Evolutionary conservation across 2,797 vertebrate genomes (phyloP), one percentile per base, ranked within the genome.

Genomic region (Molothrus ater): DNA sequence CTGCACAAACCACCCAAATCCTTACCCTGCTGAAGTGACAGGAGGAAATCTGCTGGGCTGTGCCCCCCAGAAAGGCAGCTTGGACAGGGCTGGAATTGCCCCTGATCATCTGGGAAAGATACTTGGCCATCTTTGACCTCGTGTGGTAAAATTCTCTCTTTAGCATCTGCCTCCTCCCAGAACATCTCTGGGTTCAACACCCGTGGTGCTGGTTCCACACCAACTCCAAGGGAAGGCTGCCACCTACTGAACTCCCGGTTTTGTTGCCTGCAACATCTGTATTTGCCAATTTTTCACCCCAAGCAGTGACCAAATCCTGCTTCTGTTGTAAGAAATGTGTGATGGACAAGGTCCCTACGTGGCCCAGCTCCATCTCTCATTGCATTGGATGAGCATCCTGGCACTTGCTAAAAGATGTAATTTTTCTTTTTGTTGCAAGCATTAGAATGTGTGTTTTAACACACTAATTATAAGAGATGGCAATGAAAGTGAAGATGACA

Each of bases 161-260:
- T 3, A n/a, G 42, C 53, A 61, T 18, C 43, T 34, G 0, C 34
- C 45, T 64, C 83, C 69, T 31, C 66, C 47, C 12, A 6, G 48
- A 25, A 6, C 38, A 17, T 36, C 70, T 38, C 69, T 40, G 43
- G 57, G 25, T 36, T 36, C 34, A 13, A 1, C 43, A 79, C 20
- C 2, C 6, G 4, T 18, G 64, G 40, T 48, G 57, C 47, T 57
- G 76, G 59, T 91, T 86, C 68, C 4, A n/a, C 5, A 85, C 51
- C 56, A 96, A 92, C 76, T 95, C 86, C 94, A 90, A 57, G 96
- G 78, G 94, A 94, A 95, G 95, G 95, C 88, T 96, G 96, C 95
- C 96, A 97, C 83, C 96, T 97, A 85, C 95, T 96, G 96, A 88
- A 78, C 38, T 79, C n/a, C 78, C 1, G 8, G 2, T 36, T 84